Conservation (phyloP, 2,888 invertebrate species). For the Calameuta filiformis region DNA sequence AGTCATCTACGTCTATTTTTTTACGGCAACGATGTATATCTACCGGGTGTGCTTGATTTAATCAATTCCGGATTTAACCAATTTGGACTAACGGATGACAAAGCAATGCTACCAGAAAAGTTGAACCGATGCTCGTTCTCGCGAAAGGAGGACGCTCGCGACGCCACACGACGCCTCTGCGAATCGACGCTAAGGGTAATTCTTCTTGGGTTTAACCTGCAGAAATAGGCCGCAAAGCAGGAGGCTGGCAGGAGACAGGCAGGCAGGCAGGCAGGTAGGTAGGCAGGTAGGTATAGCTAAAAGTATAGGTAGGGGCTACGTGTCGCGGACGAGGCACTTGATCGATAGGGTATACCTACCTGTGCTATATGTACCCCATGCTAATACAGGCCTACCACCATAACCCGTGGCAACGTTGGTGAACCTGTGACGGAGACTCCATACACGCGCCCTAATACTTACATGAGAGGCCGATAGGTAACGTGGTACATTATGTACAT, state of each 20-base stretch:
- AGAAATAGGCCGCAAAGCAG: conserved; percentile 41
- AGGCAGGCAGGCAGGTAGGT: background rate
- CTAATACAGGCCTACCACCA: conserved; percentile 23
- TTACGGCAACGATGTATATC: no score
- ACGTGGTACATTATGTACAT: background rate
- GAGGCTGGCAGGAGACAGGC: conserved; percentile 16
- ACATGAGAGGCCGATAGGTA: no score
- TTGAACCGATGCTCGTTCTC: no score
- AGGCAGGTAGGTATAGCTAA: background rate
- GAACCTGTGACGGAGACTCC: no score
- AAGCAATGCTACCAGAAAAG: no score
- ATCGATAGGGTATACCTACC: conserved; percentile 49
- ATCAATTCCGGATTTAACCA: no score
- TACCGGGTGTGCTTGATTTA: no score
- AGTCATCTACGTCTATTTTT: no score
- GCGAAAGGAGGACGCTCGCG: no score
- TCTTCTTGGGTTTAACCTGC: conserved; percentile 33
- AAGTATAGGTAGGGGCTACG: conserved; percentile 28
- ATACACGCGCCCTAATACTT: no score
- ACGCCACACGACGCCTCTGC: no score
- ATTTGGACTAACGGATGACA: no score
- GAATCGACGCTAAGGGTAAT: background rate
- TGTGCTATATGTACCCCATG: conserved; percentile 15
- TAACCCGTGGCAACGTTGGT: conserved; percentile 15
- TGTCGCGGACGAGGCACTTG: conserved; percentile 46